Percentiles rank a stretch among this genome's conserved stretches.
These are phyloP conservation scores for Argopecten irradians DNA, from an alignment of 1,140 invertebrate genomes.

Conservation along the genomic window DNA sequence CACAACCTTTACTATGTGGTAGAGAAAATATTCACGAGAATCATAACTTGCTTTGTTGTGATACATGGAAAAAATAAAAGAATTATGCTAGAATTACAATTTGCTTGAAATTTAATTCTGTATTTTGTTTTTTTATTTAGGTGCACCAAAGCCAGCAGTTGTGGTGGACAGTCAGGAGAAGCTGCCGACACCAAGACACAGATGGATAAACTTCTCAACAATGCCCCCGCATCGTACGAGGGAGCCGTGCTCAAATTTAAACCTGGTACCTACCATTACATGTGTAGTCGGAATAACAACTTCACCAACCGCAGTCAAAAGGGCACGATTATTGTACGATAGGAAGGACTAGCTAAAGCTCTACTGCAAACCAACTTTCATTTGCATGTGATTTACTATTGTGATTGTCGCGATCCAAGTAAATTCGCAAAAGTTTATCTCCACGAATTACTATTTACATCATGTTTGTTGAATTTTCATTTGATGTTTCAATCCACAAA, in stretches of 20 bases:
- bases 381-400: no score
- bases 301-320: slow-evolving; percentile 75
- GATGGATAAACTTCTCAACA: slow-evolving; percentile 71
- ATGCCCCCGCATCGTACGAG: slow-evolving; percentile 73
- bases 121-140: background rate
- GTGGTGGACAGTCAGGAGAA: background rate
- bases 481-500: no score
- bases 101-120: background rate
- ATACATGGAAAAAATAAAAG: no score
- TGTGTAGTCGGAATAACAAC: slow-evolving; percentile 75
- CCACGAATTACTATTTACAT: no score
- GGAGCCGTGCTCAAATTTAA: slow-evolving; percentile 71
- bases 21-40: no score
- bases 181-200: slow-evolving; percentile 55
- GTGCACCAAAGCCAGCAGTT: background rate
- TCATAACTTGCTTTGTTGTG: no score
- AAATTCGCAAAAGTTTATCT: no score
- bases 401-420: no score
- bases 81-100: no score
- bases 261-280: slow-evolving; percentile 73
- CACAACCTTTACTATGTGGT: no score
- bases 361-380: no score
- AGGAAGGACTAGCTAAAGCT: background rate
- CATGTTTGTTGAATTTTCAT: no score
- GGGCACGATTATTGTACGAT: slow-evolving; percentile 63